These are phyloP conservation scores for Ornithorhynchus anatinus DNA, from an alignment of 2,113 vertebrate species.

Conservation along the genomic window DNA sequence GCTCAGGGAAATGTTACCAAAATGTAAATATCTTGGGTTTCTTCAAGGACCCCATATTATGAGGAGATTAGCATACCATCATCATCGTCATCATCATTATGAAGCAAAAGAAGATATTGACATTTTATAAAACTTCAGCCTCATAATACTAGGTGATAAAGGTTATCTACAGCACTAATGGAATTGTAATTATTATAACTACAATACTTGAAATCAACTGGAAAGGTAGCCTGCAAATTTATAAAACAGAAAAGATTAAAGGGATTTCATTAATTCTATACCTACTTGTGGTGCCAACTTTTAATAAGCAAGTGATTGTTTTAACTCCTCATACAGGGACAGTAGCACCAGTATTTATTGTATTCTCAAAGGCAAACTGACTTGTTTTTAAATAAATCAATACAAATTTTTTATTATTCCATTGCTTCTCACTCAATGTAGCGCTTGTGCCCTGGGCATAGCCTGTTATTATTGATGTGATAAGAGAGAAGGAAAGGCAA, in stretches of 20 bases:
- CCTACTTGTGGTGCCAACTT: slow-evolving; percentile 20
- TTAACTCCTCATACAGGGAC: background rate
- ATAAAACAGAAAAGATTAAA: slow-evolving; percentile 56
- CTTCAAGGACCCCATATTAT: background rate
- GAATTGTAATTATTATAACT: slow-evolving; percentile 61
- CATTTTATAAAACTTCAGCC: slow-evolving; percentile 41
- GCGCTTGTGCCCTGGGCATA: background rate
- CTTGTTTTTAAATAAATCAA: background rate
- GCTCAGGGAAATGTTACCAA: slow-evolving; percentile 50
- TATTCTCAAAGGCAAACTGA: background rate
- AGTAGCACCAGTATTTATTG: background rate
- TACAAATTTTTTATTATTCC: rapidly evolving
- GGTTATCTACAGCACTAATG: slow-evolving; percentile 59
- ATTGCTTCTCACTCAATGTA: background rate
- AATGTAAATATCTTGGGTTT: slow-evolving; percentile 38
- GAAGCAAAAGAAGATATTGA: slow-evolving; percentile 49
- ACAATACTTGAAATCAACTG: slow-evolving; percentile 14
- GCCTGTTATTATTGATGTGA: rapidly evolving
- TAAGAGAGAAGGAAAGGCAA: rapidly evolving
- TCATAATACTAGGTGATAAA: slow-evolving; percentile 26
- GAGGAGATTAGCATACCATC: slow-evolving; percentile 54
- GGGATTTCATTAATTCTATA: slow-evolving; percentile 45
- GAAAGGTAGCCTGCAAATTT: slow-evolving; percentile 25
- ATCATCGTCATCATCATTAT: too few relatives aligned
- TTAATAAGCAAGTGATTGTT: background rate